These are phyloP conservation scores for Scylla paramamosain DNA, from an alignment of 1,140 invertebrate genomes.

Conservation along the genomic window DNA sequence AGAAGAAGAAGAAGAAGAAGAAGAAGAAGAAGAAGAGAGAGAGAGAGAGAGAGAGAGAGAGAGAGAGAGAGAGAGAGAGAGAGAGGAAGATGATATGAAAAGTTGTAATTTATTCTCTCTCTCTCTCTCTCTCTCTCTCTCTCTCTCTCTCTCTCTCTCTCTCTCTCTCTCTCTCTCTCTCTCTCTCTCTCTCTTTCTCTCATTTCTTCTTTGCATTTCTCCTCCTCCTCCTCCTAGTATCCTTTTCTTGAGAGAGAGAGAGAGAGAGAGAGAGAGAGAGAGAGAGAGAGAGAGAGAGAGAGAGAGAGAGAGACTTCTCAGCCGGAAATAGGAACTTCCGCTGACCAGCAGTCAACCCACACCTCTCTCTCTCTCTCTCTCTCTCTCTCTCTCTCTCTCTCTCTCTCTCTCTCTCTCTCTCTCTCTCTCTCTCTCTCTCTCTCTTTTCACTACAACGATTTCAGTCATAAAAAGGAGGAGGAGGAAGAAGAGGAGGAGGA, in stretches of 20 bases:
- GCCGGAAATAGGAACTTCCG: neutral
- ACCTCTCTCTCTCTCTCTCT: constrained; percentile 30
- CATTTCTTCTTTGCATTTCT: neutral
- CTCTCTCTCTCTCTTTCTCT: neutral
- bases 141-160: neutral
- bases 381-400: constrained; percentile 43
- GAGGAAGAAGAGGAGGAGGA: too few species aligned
- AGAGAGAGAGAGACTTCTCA: neutral
- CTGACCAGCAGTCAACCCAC: neutral
- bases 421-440: constrained; percentile 9
- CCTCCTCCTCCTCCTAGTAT: neutral
- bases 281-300: neutral
- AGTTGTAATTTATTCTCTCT: neutral
- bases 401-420: constrained; percentile 34
- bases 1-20: too few species aligned
- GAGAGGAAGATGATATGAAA: neutral
- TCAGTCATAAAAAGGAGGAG: too few species aligned
- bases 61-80: neutral
- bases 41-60: too few species aligned
- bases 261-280: neutral
- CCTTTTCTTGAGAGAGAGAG: neutral
- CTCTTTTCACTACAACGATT: too few species aligned
- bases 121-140: neutral
- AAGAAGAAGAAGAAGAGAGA: too few species aligned
- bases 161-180: constrained; percentile 6